Evolutionary conservation across 2,797 vertebrate species (phyloP), one percentile per base, ranked within the genome.

Genomic region (Myotis myotis): DNA sequence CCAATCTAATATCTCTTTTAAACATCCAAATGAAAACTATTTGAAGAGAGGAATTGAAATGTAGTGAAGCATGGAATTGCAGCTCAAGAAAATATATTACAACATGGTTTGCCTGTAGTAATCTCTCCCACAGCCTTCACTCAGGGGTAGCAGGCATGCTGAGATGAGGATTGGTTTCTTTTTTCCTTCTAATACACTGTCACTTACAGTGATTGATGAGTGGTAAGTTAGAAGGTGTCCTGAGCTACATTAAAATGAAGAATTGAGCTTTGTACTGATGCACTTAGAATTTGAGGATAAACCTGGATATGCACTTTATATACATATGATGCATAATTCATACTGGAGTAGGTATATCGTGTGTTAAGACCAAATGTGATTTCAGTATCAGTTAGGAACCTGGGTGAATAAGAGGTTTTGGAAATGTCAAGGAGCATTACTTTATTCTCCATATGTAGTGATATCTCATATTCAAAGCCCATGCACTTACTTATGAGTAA

Each of bases 41-140:
- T 57, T 55, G 64, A 95, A 89, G 84, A 92, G 75, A 94, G 44
- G 72, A 95, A 83, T 23, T 76, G 33, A 82, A 82, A 66, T 66
- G 30, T 62, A 75, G 1, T 25, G 38, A 96, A 33, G 47, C n/a
- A 44, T 68, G n/a, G 41, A 60, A 96, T 62, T 82, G 41, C 28
- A 60, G 83, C 36, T 66, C 47, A 47, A 60, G 84, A 78, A 93
- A 93, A 84, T 78, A 72, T 15, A 71, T 84, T 36, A 79, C 13
- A 17, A 30, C 17, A n/a, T 5, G 41, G 22, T 76, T 68, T 55
- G 5, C 80, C 57, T 49, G 8, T 25, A 36, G 17, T 68, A 16
- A 53, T 95, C 38, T 95, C 38, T 71, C 25, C 62, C 3, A 70
- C 19, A 75, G 8, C 9, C 25, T 57, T 94, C 33, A 57, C 33